Conservation (phyloP, 2,888 invertebrate species). For the Folsomia candida region DNA sequence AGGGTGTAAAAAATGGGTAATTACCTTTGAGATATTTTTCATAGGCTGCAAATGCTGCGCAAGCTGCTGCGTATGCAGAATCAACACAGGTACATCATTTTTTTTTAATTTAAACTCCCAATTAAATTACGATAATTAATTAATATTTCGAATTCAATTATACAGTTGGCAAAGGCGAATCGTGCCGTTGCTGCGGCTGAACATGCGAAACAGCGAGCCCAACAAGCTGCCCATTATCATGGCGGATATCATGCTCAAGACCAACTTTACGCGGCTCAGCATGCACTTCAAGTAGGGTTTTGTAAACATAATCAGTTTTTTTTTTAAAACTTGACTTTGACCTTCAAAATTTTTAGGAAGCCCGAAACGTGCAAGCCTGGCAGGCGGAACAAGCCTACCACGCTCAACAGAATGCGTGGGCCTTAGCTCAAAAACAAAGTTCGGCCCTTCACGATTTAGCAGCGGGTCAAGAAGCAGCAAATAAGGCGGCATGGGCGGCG, state of each 20-base stretch:
- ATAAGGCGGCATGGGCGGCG: conserved; percentile 17
- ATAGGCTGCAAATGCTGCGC: conserved; percentile 37
- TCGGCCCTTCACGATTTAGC: conserved; percentile 13
- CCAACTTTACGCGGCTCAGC: conserved; percentile 19
- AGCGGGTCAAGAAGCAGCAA: conserved; percentile 9
- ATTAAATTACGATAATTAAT: too few species aligned
- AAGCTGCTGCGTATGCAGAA: conserved; percentile 13
- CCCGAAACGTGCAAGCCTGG: conserved; percentile 13
- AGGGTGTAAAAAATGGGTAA: too few species aligned
- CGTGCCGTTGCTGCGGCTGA: conserved; percentile 17
- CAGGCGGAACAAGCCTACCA: conserved; percentile 6
- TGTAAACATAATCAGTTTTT: too few species aligned
- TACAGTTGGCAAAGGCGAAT: conserved; percentile 9
- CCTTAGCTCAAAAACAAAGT: conserved; percentile 1
- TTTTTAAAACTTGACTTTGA: too few species aligned
- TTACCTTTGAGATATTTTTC: too few species aligned
- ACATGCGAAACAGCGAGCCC: conserved; percentile 12
- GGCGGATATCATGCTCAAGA: conserved; percentile 23
- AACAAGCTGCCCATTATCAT: conserved; percentile 1
- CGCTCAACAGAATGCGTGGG: conserved; percentile 14
- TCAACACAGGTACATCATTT: too few species aligned
- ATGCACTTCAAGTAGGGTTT: conserved; percentile 17
- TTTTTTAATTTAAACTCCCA: too few species aligned
- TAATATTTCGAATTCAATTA: neutral
- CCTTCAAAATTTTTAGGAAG: too few species aligned